Evolutionary conservation across 2,888 invertebrate species (phyloP), one percentile per base, ranked within the genome.

Genomic region (Sarcophaga rosellei): DNA sequence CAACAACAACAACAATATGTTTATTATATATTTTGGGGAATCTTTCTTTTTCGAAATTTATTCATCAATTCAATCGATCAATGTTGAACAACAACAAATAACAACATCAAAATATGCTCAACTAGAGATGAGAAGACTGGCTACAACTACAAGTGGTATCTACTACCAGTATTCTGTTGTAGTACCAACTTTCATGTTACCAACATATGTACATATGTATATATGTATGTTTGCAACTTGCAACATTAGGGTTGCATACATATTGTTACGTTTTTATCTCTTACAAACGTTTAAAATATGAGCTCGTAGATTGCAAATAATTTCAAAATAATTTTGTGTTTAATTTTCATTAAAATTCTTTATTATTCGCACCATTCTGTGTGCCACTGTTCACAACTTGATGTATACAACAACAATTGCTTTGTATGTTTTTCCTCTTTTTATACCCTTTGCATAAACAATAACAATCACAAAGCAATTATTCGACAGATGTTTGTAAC

Each of bases 51-150:
- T 47, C 11, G 20, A 84, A 86, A 86, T 86, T 86, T 84, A 86
- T 86, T 81, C 81, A 86, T 86, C 84, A 86, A 84, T 86, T 84
- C 84, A 84, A 84, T 86, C 84, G 84, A 78, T 86, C 86, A 86
- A 86, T 86, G 84, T 84, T 84, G 61, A 70, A 75, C 84, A 84
- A 75, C 81, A 81, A 84, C 84, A 84, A 84, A 84, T 81, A 85
- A 81, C 84, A 75, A 78, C 63, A 35, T 35, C 35, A 35, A 35
- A 79, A 79, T 77, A 84, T 75, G 23, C 65, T 74, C 12, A 12
- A 74, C 63, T 59, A 44, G 1, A 45, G 1, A 44, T 25, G 20
- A 63, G 3, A 63, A 45, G 78, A 70, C 12, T 10, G 8, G 10
- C 23, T 65, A 10, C 20, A 62, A 20, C 2, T 17, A 76, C 53